phyloP scores from a whole-genome alignment of 2,113 vertebrate genomes.

The Heterocephalus glaber region DNA sequence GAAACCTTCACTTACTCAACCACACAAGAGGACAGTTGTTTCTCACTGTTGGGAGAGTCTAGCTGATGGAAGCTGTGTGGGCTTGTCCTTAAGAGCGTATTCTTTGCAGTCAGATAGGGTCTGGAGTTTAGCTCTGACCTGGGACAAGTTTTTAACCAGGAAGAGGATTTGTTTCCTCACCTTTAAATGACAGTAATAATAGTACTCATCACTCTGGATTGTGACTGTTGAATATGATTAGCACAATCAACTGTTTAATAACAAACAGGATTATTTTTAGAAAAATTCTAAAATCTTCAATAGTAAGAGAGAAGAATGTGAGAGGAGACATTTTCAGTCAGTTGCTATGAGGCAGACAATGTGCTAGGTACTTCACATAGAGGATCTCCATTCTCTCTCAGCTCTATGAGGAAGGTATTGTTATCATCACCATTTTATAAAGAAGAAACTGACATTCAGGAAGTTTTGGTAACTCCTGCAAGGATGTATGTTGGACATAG shows the following conservation, averaged over 20 bases:
- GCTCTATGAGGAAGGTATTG: background rate
- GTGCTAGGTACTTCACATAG: background rate
- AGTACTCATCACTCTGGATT: background rate
- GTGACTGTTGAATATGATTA: background rate
- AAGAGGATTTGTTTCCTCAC: background rate
- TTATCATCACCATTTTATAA: background rate
- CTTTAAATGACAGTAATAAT: background rate
- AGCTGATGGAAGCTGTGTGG: background rate
- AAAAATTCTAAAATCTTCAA: background rate
- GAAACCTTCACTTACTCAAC: background rate
- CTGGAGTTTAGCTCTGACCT: background rate
- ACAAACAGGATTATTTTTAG: background rate
- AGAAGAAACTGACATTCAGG: background rate
- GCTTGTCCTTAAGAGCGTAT: accelerated
- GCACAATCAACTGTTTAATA: background rate
- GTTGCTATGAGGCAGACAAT: background rate
- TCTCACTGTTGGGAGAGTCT: background rate
- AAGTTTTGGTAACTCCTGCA: background rate
- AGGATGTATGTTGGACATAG: background rate
- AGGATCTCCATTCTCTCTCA: background rate
- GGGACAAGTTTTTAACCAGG: background rate
- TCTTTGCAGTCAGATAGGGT: background rate
- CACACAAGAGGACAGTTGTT: accelerated
- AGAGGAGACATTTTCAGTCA: background rate
- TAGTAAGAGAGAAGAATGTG: background rate